Conservation (phyloP, 2,113 vertebrate genomes). For the Erinaceus europaeus region DNA sequence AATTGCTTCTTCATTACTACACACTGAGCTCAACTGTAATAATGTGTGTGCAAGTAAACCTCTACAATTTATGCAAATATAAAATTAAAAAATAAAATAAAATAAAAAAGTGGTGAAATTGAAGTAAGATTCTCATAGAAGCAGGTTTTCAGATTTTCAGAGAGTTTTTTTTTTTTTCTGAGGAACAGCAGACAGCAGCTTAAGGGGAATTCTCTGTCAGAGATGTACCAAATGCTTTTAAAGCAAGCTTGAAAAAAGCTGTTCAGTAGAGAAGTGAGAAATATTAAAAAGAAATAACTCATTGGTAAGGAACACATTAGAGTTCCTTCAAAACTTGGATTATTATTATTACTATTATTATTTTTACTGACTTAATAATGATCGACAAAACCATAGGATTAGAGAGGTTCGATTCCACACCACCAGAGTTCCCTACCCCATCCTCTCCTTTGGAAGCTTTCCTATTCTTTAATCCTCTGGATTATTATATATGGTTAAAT, state of each 20-base stretch:
- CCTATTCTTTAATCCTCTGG: too few species aligned
- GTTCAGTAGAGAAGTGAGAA: neutral
- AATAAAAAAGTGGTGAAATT: too few species aligned
- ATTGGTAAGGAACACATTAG: neutral
- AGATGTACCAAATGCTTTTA: neutral
- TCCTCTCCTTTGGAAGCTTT: too few species aligned
- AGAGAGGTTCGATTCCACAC: too few species aligned
- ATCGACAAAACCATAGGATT: too few species aligned
- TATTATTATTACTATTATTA: neutral
- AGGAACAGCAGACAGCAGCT: neutral
- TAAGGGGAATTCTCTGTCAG: neutral
- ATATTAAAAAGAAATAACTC: neutral
- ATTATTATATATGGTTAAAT: neutral
- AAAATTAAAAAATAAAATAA: too few species aligned
- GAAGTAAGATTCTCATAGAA: slow-evolving; percentile 28
- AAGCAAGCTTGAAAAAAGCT: neutral
- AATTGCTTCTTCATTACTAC: too few species aligned
- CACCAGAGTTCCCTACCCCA: too few species aligned
- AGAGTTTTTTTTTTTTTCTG: neutral
- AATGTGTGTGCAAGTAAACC: too few species aligned
- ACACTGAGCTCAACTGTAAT: too few species aligned
- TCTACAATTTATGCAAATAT: too few species aligned
- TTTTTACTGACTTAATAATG: too few species aligned
- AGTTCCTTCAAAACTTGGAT: neutral
- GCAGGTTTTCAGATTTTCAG: neutral